Conservation (phyloP, 2,797 vertebrate species). For the Cottoperca gobio region DNA sequence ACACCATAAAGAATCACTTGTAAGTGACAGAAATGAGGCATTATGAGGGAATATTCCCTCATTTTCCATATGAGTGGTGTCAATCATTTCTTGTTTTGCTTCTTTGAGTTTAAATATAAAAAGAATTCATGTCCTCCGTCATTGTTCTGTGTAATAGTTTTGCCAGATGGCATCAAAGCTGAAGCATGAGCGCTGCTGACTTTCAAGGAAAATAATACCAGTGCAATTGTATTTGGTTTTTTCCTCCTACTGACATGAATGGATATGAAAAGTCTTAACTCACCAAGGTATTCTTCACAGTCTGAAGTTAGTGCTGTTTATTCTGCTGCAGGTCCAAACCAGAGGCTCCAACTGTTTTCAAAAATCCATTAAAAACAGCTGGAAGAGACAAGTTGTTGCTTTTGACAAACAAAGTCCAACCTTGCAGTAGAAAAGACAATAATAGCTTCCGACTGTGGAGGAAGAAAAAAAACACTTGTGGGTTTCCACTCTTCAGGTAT, state of each 20-base stretch:
- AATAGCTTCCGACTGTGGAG: conserved; percentile 32
- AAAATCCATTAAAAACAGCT: conserved; percentile 60
- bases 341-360: conserved; percentile 52
- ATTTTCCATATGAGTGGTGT: conserved; percentile 34
- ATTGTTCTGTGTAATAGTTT: conserved; percentile 27
- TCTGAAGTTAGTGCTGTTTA: conserved; percentile 49
- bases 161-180: conserved; percentile 41
- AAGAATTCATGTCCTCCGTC: conserved; percentile 29
- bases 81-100: conserved; percentile 45
- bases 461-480: not conserved
- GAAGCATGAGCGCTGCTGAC: not conserved
- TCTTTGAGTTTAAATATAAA: conserved; percentile 15
- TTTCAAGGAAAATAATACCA: conserved; percentile 42
- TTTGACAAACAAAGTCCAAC: conserved; percentile 48
- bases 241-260: conserved; percentile 41
- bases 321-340: conserved; percentile 52
- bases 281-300: conserved; percentile 44
- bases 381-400: conserved; percentile 55
- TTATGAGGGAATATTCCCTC: conserved; percentile 17
- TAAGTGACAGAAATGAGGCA: not conserved
- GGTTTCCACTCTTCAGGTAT: conserved; percentile 20
- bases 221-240: conserved; percentile 21
- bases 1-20: not conserved
- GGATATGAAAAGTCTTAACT: conserved; percentile 46
- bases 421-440: conserved; percentile 23